Percentiles rank a stretch among this genome's conserved stretches.
These are phyloP conservation scores for Drosophila sproati DNA, from an alignment of 1,140 invertebrate genomes.

Conservation along the genomic window DNA sequence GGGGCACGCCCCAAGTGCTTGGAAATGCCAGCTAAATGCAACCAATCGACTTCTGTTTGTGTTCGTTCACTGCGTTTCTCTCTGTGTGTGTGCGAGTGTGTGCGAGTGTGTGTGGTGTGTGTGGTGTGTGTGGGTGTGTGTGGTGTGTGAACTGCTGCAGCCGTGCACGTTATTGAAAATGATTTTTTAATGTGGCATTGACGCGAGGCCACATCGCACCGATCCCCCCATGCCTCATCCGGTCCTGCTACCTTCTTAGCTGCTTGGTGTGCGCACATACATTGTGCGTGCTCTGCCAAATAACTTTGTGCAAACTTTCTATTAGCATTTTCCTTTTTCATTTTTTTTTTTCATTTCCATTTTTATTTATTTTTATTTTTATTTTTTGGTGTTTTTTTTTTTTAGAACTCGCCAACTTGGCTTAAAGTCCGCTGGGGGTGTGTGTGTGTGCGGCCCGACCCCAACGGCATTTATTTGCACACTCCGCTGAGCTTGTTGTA, in stretches of 20 bases:
- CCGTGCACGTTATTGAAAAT: constrained; percentile 78
- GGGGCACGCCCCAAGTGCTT: constrained; percentile 23
- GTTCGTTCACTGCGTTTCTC: too few species aligned
- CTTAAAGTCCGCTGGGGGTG: constrained; percentile 11
- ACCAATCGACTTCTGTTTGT: constrained; percentile 46
- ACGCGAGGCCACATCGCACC: constrained; percentile 29
- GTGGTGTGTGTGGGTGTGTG: neutral
- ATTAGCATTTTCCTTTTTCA: constrained; percentile 55
- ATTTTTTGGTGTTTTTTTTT: constrained; percentile 5
- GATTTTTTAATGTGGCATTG: constrained; percentile 77
- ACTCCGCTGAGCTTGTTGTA: constrained; percentile 54
- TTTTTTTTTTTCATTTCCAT: neutral
- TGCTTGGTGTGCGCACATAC: neutral
- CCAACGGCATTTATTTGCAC: constrained; percentile 48
- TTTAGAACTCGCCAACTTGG: neutral
- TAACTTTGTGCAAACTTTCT: constrained; percentile 67
- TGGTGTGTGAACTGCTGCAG: constrained; percentile 26
- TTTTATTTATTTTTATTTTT: constrained; percentile 25
- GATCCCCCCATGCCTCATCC: neutral
- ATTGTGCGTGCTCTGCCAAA: constrained; percentile 51
- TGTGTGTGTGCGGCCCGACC: constrained; percentile 3
- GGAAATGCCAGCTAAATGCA: constrained; percentile 54
- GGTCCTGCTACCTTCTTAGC: neutral
- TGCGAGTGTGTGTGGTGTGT: neutral
- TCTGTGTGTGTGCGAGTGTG: constrained; percentile 2